A percentile compares a stretch with the other conserved stretches of the same genome.
phyloP scores from a whole-genome alignment of 2,797 vertebrate genomes.

The Darevskia mixta region DNA sequence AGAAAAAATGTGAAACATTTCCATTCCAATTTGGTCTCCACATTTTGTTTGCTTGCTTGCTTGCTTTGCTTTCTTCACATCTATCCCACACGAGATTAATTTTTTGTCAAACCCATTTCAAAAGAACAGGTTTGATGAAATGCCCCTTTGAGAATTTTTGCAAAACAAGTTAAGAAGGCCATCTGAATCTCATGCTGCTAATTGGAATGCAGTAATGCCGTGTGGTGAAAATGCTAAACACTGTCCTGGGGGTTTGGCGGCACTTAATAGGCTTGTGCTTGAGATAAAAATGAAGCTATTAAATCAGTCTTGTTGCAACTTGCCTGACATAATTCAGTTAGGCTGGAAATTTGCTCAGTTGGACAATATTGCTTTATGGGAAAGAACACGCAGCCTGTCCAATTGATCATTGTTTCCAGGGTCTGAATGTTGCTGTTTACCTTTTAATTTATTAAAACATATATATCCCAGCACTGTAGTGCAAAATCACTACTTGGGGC shows the following conservation, averaged over 20 bases:
- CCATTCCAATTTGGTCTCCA: neutral
- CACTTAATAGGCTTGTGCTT: slow-evolving; percentile 57
- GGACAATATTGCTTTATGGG: slow-evolving; percentile 40
- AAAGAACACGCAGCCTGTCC: slow-evolving; percentile 42
- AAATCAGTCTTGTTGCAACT: slow-evolving; percentile 38
- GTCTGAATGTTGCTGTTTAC: neutral
- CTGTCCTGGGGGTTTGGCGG: slow-evolving; percentile 67
- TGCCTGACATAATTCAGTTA: slow-evolving; percentile 46
- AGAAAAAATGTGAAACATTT: neutral
- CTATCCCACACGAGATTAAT: neutral
- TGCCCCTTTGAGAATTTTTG: slow-evolving; percentile 37
- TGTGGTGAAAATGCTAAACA: slow-evolving; percentile 65
- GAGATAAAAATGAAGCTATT: slow-evolving; percentile 61
- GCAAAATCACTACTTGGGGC: neutral
- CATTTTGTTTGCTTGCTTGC: neutral
- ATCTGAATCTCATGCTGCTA: slow-evolving; percentile 56
- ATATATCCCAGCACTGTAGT: neutral
- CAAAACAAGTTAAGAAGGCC: slow-evolving; percentile 59
- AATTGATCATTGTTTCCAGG: slow-evolving; percentile 3
- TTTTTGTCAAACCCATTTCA: slow-evolving; percentile 20
- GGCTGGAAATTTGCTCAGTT: slow-evolving; percentile 59
- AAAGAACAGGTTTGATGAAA: slow-evolving; percentile 31
- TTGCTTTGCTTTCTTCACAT: neutral
- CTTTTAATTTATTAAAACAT: neutral
- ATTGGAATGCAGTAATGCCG: slow-evolving; percentile 53